These are phyloP conservation scores for Azorinus chamasolen DNA, from an alignment of 2,888 invertebrate genomes.

Conservation along the genomic window DNA sequence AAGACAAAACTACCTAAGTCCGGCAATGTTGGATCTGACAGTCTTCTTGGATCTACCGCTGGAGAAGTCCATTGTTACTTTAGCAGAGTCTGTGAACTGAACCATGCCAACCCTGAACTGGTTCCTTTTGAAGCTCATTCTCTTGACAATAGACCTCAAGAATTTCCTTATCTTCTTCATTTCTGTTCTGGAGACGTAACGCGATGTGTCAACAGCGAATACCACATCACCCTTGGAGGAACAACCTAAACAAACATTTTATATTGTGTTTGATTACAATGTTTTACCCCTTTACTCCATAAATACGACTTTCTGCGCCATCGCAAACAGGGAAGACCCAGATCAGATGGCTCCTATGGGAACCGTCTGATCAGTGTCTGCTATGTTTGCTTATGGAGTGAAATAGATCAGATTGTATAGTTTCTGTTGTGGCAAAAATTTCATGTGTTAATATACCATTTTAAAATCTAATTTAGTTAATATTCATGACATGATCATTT, in stretches of 20 bases:
- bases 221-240: constrained; percentile 78
- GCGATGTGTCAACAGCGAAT: constrained; percentile 82
- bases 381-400: too few relatives aligned
- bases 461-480: too few relatives aligned
- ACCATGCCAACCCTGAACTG: constrained; percentile 80
- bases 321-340: too few relatives aligned
- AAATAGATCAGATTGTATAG: too few relatives aligned
- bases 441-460: too few relatives aligned
- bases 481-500: too few relatives aligned
- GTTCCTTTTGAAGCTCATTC: constrained; percentile 77
- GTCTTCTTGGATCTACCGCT: constrained; percentile 72
- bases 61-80: constrained; percentile 67
- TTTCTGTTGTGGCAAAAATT: too few relatives aligned
- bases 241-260: constrained; percentile 68
- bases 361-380: too few relatives aligned
- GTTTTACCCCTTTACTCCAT: too few relatives aligned
- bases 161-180: constrained; percentile 76
- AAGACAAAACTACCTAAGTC: constrained; percentile 71
- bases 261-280: too few relatives aligned
- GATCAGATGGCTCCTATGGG: too few relatives aligned
- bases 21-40: constrained; percentile 71
- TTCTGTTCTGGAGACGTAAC: constrained; percentile 77
- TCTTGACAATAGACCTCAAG: constrained; percentile 74
- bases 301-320: too few relatives aligned
- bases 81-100: constrained; percentile 73